A percentile compares a stretch with the other conserved stretches of the same genome.
phyloP scores from a whole-genome alignment of 2,113 vertebrate species.

The Harpagus bidentatus region DNA sequence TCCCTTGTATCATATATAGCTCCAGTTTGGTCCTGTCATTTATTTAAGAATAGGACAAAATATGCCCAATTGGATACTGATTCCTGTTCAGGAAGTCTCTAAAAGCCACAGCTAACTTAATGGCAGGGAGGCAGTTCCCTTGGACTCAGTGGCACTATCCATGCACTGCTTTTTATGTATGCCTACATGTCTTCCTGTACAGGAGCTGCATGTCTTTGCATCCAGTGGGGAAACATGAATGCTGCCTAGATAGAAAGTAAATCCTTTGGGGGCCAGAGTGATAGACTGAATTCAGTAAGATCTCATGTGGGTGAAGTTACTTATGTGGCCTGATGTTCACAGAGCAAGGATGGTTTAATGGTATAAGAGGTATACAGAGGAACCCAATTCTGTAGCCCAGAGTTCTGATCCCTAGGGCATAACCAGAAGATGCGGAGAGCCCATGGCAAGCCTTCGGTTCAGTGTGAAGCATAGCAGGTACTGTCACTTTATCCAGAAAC shows the following conservation, averaged over 20 bases:
- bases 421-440: neutral
- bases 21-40: neutral
- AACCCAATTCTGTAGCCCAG: neutral
- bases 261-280: neutral
- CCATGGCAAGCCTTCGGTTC: rapidly evolving
- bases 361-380: neutral
- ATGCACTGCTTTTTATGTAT: neutral
- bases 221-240: neutral
- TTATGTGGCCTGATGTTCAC: neutral
- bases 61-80: neutral
- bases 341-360: neutral
- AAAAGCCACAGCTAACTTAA: neutral
- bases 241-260: neutral
- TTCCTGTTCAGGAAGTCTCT: neutral
- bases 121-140: neutral
- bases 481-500: neutral
- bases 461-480: neutral
- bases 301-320: neutral
- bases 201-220: neutral
- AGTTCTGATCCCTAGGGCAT: neutral
- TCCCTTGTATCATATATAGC: neutral
- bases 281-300: neutral
- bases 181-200: neutral
- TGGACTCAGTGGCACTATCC: neutral
- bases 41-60: neutral